phyloP scores from a whole-genome alignment of 2,797 vertebrate species.

The Erethizon dorsatum region DNA sequence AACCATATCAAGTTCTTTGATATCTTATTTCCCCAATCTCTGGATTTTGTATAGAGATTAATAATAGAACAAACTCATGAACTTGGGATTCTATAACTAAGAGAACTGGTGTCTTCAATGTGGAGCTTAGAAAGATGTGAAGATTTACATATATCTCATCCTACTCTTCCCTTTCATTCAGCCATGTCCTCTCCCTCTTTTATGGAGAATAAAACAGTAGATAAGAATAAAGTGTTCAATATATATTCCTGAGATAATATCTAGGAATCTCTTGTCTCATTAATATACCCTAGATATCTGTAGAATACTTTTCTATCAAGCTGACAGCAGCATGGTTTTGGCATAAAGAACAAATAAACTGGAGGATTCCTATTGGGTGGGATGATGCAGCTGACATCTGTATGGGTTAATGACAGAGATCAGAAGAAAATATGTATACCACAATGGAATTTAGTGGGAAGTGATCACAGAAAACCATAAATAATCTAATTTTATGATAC shows the following conservation, averaged over 20 bases:
- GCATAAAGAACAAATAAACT: background rate
- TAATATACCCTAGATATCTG: background rate
- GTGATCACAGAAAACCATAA: background rate
- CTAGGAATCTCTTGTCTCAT: background rate
- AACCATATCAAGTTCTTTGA: background rate
- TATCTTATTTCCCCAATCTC: background rate
- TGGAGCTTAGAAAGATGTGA: background rate
- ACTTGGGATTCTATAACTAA: background rate
- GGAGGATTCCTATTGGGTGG: background rate
- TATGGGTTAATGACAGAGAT: background rate
- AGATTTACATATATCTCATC: background rate
- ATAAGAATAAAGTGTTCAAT: background rate
- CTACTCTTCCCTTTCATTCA: background rate
- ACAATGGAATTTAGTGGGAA: background rate
- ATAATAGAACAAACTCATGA: background rate
- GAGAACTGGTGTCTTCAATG: background rate
- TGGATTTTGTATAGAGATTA: background rate
- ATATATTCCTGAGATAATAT: background rate
- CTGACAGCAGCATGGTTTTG: background rate
- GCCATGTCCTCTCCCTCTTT: background rate
- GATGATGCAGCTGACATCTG: background rate
- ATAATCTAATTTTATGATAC: background rate
- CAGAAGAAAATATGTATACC: background rate
- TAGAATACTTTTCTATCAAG: background rate
- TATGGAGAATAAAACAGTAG: background rate